Evolutionary conservation across 2,797 vertebrate genomes (phyloP), one percentile per base, ranked within the genome.

Genomic region (Threskiornis aethiopicus): DNA sequence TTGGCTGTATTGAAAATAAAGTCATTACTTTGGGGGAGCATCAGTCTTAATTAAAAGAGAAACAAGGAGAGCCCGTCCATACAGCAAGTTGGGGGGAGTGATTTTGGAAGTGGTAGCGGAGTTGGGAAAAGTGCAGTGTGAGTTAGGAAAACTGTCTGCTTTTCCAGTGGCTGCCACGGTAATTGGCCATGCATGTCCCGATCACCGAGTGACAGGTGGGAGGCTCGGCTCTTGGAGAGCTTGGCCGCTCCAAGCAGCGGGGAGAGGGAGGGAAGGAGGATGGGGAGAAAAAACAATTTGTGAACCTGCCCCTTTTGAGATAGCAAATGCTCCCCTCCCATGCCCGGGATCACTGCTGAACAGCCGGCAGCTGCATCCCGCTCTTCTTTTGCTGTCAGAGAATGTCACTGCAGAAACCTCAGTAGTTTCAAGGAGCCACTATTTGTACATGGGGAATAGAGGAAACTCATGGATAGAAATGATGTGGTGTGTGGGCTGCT

Each of bases 261-360:
- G 18, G 9, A 81, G 49, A 91, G 15, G 24, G 26, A 31, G 65
- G 52, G 31, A 46, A n/a, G 19, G 76, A 94, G 85, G 57, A 70
- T 16, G 39, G 75, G 59, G 79, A 95, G 51, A 62, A 66, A 64
- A 87, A 51, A 59, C 59, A 54, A 19, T 73, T 76, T 25, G 73
- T 96, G 95, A 97, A 95, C 88, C 79, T 93, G 72, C 70, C 82
- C 86, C 92, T 89, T 94, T 65, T 89, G 91, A 95, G 96, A 58
- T 58, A 69, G 84, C 52, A 65, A 72, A 54, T 41, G 61, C 84
- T 85, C 24, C 59, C 91, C 59, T 89, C 21, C 31, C 0, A 11
- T 94, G 92, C 73, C 90, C 71, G 59, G 85, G 87, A 87, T 71
- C 65, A 39, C 11, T 10, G 37, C 33, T 12, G 62, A 79, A 12